Evolutionary conservation across 2,888 invertebrate genomes (phyloP).

Genomic region (Imbricaverruca yamaguchii): DNA sequence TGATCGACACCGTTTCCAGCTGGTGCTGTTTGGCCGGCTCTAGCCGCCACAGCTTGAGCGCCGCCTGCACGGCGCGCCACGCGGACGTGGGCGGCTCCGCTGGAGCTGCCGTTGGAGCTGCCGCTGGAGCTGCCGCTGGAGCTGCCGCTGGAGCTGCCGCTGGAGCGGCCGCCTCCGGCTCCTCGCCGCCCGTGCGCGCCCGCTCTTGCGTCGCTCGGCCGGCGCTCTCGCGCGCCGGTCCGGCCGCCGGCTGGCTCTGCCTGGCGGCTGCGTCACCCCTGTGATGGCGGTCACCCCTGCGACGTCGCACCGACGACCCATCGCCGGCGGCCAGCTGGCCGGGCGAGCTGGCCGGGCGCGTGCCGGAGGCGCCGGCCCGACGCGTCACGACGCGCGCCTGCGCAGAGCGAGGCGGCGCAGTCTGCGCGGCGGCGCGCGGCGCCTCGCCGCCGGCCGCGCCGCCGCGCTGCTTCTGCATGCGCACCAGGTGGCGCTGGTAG

Average conservation of each 20-base stretch:
- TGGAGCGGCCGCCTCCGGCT: not conserved
- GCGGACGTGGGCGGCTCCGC: not conserved
- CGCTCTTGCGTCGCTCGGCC: not conserved
- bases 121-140: too few species aligned
- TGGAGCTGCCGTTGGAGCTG: too few species aligned
- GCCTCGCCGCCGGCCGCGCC: not conserved
- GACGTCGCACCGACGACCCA: too few species aligned
- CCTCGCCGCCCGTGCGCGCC: not conserved
- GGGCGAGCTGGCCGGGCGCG: not conserved
- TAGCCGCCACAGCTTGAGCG: not conserved
- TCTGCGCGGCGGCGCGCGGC: too few species aligned
- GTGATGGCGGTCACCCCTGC: too few species aligned
- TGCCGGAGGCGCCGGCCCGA: not conserved
- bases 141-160: not conserved
- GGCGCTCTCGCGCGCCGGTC: too few species aligned
- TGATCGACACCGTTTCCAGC: not conserved
- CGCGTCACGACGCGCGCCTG: not conserved
- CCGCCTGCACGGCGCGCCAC: not conserved
- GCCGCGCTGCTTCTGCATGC: slow-evolving; percentile 8
- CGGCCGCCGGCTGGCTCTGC: too few species aligned
- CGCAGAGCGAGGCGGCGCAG: too few species aligned
- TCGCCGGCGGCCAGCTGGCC: too few species aligned
- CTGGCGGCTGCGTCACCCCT: too few species aligned
- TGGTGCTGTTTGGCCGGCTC: not conserved
- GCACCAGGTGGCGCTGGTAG: slow-evolving; percentile 21